phyloP scores from a whole-genome alignment of 2,888 invertebrate genomes.

The Heterodera filipjevi region DNA sequence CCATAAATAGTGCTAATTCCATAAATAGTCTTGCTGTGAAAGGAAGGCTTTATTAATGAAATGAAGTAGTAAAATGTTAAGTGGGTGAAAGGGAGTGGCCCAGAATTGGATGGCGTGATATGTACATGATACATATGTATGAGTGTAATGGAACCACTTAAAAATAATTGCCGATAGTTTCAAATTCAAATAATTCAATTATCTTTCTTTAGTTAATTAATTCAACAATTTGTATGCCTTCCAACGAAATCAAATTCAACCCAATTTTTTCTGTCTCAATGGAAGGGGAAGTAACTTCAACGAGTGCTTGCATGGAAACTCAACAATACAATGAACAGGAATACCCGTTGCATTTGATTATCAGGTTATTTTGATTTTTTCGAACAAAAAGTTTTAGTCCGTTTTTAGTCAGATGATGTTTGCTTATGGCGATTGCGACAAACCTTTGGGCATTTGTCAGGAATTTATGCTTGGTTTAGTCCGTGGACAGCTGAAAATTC shows the following conservation, averaged over 20 bases:
- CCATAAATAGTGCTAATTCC: no score
- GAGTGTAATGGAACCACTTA: no score
- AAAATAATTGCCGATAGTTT: no score
- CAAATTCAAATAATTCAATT: no score
- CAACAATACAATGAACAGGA: background rate
- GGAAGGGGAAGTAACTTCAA: background rate
- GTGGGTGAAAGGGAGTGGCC: no score
- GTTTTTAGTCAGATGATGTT: slow-evolving; percentile 26
- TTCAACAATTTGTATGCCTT: background rate
- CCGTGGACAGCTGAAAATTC: slow-evolving; percentile 20
- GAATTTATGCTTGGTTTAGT: slow-evolving; percentile 30
- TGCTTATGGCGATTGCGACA: slow-evolving; percentile 28
- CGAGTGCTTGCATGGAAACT: background rate
- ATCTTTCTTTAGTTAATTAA: no score
- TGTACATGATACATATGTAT: no score
- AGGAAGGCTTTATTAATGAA: no score
- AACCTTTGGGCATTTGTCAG: slow-evolving; percentile 31
- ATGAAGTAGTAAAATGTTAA: no score
- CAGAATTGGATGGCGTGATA: no score
- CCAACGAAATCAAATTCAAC: no score
- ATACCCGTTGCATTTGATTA: background rate
- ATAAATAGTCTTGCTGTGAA: no score
- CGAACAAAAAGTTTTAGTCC: background rate
- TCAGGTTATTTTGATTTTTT: background rate
- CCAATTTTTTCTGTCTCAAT: background rate